Evolutionary conservation across 2,888 invertebrate species (phyloP).

Genomic region (Clistopyga incitator): DNA sequence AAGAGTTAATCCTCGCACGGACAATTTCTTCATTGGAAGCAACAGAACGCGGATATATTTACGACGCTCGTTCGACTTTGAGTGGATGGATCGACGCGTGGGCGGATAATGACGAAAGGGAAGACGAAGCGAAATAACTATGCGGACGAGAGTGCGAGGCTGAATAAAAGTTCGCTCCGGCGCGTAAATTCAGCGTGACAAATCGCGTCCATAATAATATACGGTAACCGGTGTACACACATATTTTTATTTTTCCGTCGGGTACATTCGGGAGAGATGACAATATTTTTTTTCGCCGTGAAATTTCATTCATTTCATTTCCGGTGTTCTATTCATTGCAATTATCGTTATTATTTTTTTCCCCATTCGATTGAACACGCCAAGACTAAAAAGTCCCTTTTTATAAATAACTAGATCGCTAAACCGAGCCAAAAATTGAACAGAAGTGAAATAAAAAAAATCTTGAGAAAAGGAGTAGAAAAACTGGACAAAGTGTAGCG

Average conservation of each 20-base stretch:
- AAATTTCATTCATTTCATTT: too few relatives aligned
- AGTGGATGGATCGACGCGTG: slow-evolving; percentile 24
- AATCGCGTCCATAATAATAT: slow-evolving; percentile 17
- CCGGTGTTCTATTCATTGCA: too few relatives aligned
- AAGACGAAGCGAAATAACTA: slow-evolving; percentile 10
- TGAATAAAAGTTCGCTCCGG: slow-evolving; percentile 9
- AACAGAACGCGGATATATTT: slow-evolving; percentile 40
- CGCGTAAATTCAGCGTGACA: slow-evolving; percentile 35
- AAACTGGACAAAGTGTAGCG: too few relatives aligned
- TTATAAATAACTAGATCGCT: too few relatives aligned
- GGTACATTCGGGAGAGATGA: neutral
- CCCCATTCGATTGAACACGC: neutral
- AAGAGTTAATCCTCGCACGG: slow-evolving; percentile 44
- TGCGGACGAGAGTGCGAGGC: neutral
- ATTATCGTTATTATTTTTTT: neutral
- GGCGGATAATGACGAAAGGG: slow-evolving; percentile 41
- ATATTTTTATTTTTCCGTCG: neutral
- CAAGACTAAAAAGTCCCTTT: too few relatives aligned
- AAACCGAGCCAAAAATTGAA: too few relatives aligned
- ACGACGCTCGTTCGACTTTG: slow-evolving; percentile 23
- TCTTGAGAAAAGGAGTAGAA: too few relatives aligned
- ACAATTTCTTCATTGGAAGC: slow-evolving; percentile 28
- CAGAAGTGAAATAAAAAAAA: too few relatives aligned
- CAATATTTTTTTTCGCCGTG: neutral
- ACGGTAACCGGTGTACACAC: slow-evolving; percentile 2